These are phyloP conservation scores for Hirtodrosophila trivittata DNA, from an alignment of 2,888 invertebrate genomes.

Conservation along the genomic window DNA sequence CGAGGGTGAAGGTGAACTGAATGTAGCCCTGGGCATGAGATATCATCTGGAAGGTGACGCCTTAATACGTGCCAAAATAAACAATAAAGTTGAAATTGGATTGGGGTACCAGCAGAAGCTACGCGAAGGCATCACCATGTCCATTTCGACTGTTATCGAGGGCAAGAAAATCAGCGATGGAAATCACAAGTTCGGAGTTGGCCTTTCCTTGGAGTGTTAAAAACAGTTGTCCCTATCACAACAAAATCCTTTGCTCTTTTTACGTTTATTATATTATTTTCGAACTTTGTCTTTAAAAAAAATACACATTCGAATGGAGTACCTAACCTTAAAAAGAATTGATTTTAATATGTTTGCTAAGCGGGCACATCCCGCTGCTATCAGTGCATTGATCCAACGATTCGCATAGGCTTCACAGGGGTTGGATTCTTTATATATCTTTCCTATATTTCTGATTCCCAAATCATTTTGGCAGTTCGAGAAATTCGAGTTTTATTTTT, in stretches of 20 bases:
- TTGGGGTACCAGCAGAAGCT: slow-evolving; percentile 96
- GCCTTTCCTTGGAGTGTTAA: slow-evolving; percentile 95
- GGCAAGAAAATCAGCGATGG: slow-evolving; percentile 95
- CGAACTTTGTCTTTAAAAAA: neutral
- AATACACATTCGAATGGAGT: too few relatives aligned
- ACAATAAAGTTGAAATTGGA: slow-evolving; percentile 95
- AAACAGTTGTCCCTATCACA: slow-evolving; percentile 2
- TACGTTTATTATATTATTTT: too few relatives aligned
- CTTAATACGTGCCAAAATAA: slow-evolving; percentile 94
- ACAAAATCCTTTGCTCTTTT: slow-evolving; percentile 12
- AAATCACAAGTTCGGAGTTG: slow-evolving; percentile 97
- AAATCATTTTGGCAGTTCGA: too few relatives aligned
- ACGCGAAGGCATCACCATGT: slow-evolving; percentile 94
- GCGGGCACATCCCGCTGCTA: too few relatives aligned
- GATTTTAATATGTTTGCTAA: too few relatives aligned
- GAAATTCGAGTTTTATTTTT: too few relatives aligned
- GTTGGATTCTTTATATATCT: too few relatives aligned
- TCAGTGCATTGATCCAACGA: too few relatives aligned
- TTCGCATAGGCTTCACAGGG: too few relatives aligned
- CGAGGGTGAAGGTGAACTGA: slow-evolving; percentile 91
- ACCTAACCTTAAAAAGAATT: too few relatives aligned
- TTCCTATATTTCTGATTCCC: too few relatives aligned
- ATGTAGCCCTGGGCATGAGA: slow-evolving; percentile 94
- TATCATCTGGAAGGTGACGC: slow-evolving; percentile 92
- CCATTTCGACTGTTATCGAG: slow-evolving; percentile 87